Evolutionary conservation across 1,140 invertebrate genomes (phyloP).

Genomic region (Meloidogyne hapla): DNA sequence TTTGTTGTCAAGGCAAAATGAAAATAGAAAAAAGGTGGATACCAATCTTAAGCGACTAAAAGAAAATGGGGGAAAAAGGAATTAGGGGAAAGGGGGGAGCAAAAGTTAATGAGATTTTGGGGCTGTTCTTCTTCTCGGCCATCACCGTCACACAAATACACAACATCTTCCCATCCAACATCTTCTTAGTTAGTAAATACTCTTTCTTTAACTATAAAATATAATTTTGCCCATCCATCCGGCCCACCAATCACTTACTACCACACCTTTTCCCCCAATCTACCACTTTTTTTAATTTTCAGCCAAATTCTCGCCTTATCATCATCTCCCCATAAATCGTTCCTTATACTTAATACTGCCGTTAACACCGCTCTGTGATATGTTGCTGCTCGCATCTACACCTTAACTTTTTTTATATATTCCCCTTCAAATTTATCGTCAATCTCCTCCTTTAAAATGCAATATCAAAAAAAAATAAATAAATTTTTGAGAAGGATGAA

Average conservation of each 20-base stretch:
- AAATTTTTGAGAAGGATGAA: not conserved
- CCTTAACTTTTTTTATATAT: no score
- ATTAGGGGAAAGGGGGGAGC: not conserved
- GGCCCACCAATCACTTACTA: not conserved
- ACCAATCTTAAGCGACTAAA: not conserved
- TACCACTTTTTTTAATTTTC: not conserved
- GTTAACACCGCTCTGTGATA: no score
- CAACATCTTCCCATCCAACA: not conserved
- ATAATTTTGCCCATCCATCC: not conserved
- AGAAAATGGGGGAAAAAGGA: not conserved
- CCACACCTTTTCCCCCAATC: not conserved
- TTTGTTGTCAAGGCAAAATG: not conserved
- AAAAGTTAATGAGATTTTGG: constrained; percentile 25
- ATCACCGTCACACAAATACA: not conserved
- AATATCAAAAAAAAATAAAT: not conserved
- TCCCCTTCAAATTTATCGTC: no score
- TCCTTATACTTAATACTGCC: no score
- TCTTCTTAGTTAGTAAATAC: not conserved
- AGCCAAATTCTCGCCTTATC: constrained; percentile 5
- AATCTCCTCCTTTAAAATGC: not conserved
- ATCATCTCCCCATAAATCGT: not conserved
- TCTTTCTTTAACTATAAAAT: not conserved
- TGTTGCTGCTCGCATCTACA: not conserved
- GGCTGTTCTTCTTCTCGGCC: not conserved
- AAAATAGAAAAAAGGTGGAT: not conserved